Percentiles rank a stretch among this genome's conserved stretches.
These are phyloP conservation scores for Macropus fuliginosus DNA, from an alignment of 2,797 vertebrate species.

Conservation along the genomic window DNA sequence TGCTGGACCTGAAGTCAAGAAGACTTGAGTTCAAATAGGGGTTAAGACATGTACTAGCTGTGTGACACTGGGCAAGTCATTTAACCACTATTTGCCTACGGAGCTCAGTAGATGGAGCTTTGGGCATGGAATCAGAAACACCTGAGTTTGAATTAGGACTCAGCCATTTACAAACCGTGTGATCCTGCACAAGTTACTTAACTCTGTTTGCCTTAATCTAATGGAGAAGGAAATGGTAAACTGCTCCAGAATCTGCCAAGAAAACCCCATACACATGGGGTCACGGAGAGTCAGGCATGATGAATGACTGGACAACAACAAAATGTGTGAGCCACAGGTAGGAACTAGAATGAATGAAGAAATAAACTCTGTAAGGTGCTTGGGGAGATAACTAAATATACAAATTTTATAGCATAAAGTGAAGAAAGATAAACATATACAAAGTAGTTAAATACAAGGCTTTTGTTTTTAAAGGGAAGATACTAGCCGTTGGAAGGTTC, in stretches of 20 bases:
- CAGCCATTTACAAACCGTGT: not conserved
- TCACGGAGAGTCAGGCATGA: not conserved
- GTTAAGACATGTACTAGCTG: rapidly evolving
- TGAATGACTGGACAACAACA: not conserved
- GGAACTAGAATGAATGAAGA: not conserved
- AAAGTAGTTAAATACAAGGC: not conserved
- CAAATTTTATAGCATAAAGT: not conserved
- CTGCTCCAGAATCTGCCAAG: not conserved
- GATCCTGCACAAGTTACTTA: not conserved
- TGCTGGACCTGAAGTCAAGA: rapidly evolving
- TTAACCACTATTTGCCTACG: not conserved
- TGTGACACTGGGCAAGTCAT: not conserved
- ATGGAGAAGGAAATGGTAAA: not conserved
- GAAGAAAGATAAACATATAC: not conserved
- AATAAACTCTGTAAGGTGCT: not conserved
- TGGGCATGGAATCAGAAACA: not conserved
- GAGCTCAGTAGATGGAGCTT: not conserved
- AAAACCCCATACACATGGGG: not conserved
- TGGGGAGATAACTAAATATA: not conserved
- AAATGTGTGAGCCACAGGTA: not conserved
- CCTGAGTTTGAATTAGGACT: not conserved
- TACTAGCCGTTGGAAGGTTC: not conserved
- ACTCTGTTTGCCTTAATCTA: not conserved
- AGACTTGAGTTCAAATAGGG: rapidly evolving
- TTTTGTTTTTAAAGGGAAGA: not conserved